Evolutionary conservation across 1,140 invertebrate genomes (phyloP).

Genomic region (Dendroctonus valens): DNA sequence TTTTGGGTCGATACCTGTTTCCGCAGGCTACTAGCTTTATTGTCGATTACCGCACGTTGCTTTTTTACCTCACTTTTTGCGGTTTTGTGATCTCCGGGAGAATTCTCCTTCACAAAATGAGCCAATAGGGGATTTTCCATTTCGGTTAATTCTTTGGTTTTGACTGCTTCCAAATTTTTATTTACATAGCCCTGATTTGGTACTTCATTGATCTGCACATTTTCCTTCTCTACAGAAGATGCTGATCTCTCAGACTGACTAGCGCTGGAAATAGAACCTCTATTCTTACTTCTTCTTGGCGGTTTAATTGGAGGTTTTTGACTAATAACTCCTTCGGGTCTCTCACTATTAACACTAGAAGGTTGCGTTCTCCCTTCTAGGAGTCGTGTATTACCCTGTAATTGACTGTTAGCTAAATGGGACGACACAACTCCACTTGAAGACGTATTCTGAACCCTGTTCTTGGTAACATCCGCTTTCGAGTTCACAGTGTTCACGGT

Average conservation of each 20-base stretch:
- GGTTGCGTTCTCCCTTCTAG: background rate
- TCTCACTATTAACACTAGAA: no score
- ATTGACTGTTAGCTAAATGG: background rate
- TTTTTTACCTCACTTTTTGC: slow-evolving; percentile 21
- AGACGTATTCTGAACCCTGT: slow-evolving; percentile 7
- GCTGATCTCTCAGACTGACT: slow-evolving; percentile 29
- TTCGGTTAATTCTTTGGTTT: slow-evolving; percentile 7
- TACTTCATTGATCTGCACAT: background rate
- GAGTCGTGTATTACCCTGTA: background rate
- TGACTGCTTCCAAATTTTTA: no score
- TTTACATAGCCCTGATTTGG: background rate
- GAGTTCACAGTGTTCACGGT: slow-evolving; percentile 57
- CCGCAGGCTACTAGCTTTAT: slow-evolving; percentile 37
- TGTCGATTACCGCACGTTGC: slow-evolving; percentile 23
- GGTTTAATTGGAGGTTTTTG: slow-evolving; percentile 43
- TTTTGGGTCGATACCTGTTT: slow-evolving; percentile 34
- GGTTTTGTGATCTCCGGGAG: slow-evolving; percentile 34
- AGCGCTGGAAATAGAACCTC: slow-evolving; percentile 27
- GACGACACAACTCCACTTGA: background rate
- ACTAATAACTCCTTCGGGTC: slow-evolving; percentile 13
- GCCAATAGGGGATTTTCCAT: slow-evolving; percentile 42
- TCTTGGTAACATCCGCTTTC: slow-evolving; percentile 16
- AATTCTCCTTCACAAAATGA: slow-evolving; percentile 44
- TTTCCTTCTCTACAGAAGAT: slow-evolving; percentile 25
- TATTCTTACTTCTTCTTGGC: slow-evolving; percentile 38